A percentile compares a stretch with the other conserved stretches of the same genome.
These are phyloP conservation scores for Pocillopora damicornis DNA, from an alignment of 64 coral and sea anemone genomes.

Conservation along the genomic window DNA sequence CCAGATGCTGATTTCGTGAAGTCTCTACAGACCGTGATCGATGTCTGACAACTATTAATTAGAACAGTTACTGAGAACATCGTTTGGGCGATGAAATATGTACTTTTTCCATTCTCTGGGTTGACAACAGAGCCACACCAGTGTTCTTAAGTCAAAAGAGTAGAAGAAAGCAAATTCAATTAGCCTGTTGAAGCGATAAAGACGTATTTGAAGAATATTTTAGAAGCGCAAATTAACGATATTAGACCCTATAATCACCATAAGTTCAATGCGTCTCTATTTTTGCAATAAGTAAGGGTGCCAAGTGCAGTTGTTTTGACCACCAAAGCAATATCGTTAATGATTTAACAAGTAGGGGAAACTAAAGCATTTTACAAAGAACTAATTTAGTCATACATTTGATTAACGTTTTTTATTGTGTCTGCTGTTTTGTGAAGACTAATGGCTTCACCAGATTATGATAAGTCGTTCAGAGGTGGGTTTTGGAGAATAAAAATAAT, in stretches of 20 bases:
- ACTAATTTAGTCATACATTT: slow-evolving; percentile 25
- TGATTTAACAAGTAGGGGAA: slow-evolving; percentile 24
- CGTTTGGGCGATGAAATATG: too few relatives aligned
- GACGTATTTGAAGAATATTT: not conserved
- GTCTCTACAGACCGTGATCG: too few relatives aligned
- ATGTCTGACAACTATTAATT: too few relatives aligned
- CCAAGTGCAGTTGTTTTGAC: not conserved
- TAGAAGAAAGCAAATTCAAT: not conserved
- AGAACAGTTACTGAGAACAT: too few relatives aligned
- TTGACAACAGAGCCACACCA: too few relatives aligned
- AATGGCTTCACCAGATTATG: not conserved
- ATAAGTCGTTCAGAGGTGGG: not conserved
- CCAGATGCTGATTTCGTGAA: too few relatives aligned
- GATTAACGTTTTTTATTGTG: slow-evolving; percentile 15
- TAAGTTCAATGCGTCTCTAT: not conserved
- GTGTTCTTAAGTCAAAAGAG: not conserved
- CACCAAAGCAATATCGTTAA: slow-evolving; percentile 19
- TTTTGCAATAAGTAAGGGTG: not conserved
- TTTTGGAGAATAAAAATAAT: slow-evolving; percentile 5
- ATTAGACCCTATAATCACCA: not conserved
- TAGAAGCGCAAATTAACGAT: not conserved
- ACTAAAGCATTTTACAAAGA: not conserved
- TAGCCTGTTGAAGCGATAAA: not conserved
- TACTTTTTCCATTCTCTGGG: too few relatives aligned
- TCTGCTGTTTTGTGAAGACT: slow-evolving; percentile 3